Conservation (phyloP, 2,888 invertebrate genomes). For the Lordiphosa fenestrarum region DNA sequence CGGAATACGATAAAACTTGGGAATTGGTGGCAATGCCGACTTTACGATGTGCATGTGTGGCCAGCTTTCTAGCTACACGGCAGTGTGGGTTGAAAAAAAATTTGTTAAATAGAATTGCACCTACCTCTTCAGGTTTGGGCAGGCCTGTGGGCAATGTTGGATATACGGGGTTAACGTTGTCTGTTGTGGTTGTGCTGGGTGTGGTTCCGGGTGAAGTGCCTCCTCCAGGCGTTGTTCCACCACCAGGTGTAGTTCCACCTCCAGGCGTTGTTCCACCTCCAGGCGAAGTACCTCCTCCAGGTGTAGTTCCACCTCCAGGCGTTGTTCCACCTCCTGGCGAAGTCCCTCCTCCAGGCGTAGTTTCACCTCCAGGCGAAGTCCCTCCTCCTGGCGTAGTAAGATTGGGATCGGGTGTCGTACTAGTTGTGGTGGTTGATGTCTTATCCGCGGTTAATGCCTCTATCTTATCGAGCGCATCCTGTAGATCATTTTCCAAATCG, state of each 20-base stretch:
- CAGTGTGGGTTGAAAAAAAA: conserved; percentile 1
- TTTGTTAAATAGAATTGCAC: conserved; percentile 23
- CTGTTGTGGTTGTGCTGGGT: conserved; percentile 14
- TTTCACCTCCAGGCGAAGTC: conserved; percentile 11
- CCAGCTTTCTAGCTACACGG: conserved; percentile 4
- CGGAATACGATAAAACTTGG: conserved; percentile 14
- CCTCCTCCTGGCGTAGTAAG: conserved; percentile 14
- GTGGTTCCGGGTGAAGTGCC: conserved; percentile 11
- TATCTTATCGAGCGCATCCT: conserved; percentile 71
- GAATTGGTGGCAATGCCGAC: conserved; percentile 57
- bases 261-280: conserved; percentile 9
- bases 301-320: conserved; percentile 4
- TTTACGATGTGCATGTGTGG: conserved; percentile 42
- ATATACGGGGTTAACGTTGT: conserved; percentile 39
- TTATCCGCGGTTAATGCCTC: conserved; percentile 35
- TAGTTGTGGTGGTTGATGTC: conserved; percentile 28
- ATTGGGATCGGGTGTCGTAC: conserved; percentile 11
- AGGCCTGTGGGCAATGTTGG: conserved; percentile 74
- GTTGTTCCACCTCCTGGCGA: conserved; percentile 3
- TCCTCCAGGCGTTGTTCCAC: conserved; percentile 1
- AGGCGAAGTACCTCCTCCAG: conserved; percentile 2
- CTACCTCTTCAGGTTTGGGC: conserved; percentile 71
- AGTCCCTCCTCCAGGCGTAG: conserved; percentile 4
- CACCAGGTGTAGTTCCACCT: conserved; percentile 5
- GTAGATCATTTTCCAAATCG: conserved; percentile 69